Conservation (phyloP, 2,797 vertebrate genomes). For the Xenops minutus region DNA sequence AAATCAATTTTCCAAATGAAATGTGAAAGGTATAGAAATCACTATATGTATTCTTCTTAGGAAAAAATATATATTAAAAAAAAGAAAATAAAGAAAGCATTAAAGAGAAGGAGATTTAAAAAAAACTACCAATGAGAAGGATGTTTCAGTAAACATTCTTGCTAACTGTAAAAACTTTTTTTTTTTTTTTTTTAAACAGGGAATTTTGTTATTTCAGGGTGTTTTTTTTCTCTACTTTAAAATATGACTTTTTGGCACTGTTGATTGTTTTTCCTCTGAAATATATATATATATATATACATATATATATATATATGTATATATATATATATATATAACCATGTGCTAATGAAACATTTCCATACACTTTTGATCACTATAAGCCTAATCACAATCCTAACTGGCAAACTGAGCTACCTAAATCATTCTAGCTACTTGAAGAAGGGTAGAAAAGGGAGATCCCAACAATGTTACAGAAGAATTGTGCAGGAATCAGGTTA, state of each 20-base stretch:
- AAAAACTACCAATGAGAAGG: background rate
- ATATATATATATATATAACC: background rate
- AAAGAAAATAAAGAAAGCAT: background rate
- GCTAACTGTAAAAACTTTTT: background rate
- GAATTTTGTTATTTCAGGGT: background rate
- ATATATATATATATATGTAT: background rate
- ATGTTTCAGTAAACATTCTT: background rate
- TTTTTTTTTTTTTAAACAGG: background rate
- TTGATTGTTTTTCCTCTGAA: accelerated
- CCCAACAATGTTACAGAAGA: background rate
- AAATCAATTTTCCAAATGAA: background rate
- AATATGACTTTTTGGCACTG: background rate
- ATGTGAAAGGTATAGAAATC: background rate
- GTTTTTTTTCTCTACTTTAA: background rate
- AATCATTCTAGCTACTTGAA: background rate
- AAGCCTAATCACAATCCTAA: background rate
- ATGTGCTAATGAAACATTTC: background rate
- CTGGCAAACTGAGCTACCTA: background rate
- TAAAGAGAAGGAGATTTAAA: background rate
- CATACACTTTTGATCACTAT: background rate
- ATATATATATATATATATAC: too few species aligned
- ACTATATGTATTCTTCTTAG: background rate
- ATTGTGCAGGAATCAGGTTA: background rate
- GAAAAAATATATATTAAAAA: background rate
- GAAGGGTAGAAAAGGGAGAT: background rate